phyloP scores from a whole-genome alignment of 2,888 invertebrate species.

The Agriopis aurantiaria region DNA sequence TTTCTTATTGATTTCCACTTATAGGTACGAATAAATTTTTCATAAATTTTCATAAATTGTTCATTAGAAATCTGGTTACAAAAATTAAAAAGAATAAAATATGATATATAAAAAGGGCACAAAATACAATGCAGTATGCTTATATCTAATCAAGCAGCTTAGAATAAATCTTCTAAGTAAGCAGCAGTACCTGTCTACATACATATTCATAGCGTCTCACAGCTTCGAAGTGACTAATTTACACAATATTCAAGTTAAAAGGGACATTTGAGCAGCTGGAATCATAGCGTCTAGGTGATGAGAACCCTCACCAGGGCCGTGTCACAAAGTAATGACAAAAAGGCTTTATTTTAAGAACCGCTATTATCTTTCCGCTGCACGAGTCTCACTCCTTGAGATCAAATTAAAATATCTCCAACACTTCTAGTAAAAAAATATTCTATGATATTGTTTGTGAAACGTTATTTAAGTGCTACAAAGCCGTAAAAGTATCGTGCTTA shows the following conservation, averaged over 20 bases:
- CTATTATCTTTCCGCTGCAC: slow-evolving; percentile 71
- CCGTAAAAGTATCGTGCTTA: slow-evolving; percentile 59
- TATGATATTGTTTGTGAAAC: slow-evolving; percentile 53
- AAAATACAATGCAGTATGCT: background rate
- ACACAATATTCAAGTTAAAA: slow-evolving; percentile 47
- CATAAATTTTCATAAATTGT: too few species aligned
- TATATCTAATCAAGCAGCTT: slow-evolving; percentile 14
- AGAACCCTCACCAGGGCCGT: slow-evolving; percentile 48
- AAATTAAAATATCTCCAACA: slow-evolving; percentile 71
- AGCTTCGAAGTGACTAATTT: slow-evolving; percentile 45
- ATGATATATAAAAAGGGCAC: slow-evolving; percentile 9
- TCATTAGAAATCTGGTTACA: too few species aligned
- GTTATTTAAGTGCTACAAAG: slow-evolving; percentile 54
- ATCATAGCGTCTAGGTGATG: slow-evolving; percentile 33
- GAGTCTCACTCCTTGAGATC: slow-evolving; percentile 61
- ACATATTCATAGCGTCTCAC: slow-evolving; percentile 44
- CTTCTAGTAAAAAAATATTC: slow-evolving; percentile 54
- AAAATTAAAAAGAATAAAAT: background rate
- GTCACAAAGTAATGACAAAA: slow-evolving; percentile 73
- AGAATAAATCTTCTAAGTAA: slow-evolving; percentile 19
- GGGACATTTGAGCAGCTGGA: slow-evolving; percentile 40
- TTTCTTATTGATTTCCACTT: too few species aligned
- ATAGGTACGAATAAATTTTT: too few species aligned
- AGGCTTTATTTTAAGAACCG: slow-evolving; percentile 76
- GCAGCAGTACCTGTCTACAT: slow-evolving; percentile 39